phyloP scores from a whole-genome alignment of 2,113 vertebrate genomes.

The Phainopepla nitens region DNA sequence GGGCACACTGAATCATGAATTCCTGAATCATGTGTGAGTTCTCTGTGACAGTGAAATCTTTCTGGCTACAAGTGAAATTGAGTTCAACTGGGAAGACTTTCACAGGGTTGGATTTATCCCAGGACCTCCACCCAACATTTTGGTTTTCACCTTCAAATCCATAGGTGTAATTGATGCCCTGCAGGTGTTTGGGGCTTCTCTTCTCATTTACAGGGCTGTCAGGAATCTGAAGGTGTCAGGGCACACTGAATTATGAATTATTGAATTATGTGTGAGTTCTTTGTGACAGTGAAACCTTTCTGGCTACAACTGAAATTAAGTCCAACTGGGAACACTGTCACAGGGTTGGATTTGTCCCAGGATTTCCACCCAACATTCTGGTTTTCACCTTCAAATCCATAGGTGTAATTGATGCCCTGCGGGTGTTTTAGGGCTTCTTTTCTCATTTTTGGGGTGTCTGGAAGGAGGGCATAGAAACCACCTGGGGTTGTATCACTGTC shows the following conservation, averaged over 20 bases:
- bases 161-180: not conserved
- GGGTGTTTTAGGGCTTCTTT: not conserved
- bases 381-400: not conserved
- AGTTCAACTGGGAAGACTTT: not conserved
- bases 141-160: not conserved
- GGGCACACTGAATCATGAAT: fast-evolving
- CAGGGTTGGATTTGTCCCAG: not conserved
- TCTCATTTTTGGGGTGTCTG: not conserved
- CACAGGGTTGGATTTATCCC: not conserved
- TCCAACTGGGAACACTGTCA: not conserved
- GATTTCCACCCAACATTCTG: not conserved
- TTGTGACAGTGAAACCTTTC: not conserved
- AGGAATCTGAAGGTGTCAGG: not conserved
- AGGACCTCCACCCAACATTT: not conserved
- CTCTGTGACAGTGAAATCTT: not conserved
- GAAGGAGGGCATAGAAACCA: too few species aligned
- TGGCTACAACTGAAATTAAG: not conserved
- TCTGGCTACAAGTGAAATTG: not conserved
- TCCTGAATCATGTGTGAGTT: not conserved
- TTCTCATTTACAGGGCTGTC: not conserved
- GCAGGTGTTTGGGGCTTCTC: not conserved
- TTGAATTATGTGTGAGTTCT: not conserved
- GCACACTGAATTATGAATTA: fast-evolving
- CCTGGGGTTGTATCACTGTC: too few species aligned
- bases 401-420: not conserved